These are phyloP conservation scores for Hipparchia semele DNA, from an alignment of 2,888 invertebrate genomes.

Conservation along the genomic window DNA sequence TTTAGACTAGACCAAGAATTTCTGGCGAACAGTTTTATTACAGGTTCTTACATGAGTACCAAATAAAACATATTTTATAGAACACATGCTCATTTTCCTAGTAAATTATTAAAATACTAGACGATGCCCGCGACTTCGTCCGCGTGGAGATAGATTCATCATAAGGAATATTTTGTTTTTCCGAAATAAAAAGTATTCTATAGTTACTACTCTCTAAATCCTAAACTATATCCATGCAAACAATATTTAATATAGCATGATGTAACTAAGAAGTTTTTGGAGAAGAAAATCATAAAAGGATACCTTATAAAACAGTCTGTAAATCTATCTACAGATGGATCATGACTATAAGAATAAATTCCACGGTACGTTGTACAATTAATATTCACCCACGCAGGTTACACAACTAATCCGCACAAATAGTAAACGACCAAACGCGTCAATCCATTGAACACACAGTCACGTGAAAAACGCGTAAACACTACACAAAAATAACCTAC, in stretches of 20 bases:
- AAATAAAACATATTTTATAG: neutral
- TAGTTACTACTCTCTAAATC: too few relatives aligned
- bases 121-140: too few relatives aligned
- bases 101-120: too few relatives aligned
- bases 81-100: too few relatives aligned
- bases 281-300: neutral
- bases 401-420: slow-evolving; percentile 56
- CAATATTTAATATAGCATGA: too few relatives aligned
- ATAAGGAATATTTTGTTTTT: too few relatives aligned
- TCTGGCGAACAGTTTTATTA: neutral
- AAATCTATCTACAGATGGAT: neutral
- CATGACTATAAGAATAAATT: neutral
- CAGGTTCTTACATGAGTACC: neutral
- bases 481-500: slow-evolving; percentile 45
- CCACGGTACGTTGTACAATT: too few relatives aligned
- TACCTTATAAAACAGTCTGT: neutral
- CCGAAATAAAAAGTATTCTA: too few relatives aligned
- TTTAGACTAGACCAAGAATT: neutral
- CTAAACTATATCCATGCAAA: too few relatives aligned
- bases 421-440: slow-evolving; percentile 50
- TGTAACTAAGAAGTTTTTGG: too few relatives aligned
- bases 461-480: slow-evolving; percentile 69
- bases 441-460: slow-evolving; percentile 53
- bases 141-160: too few relatives aligned
- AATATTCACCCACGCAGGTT: slow-evolving; percentile 41